These are phyloP conservation scores for Lagenorhynchus albirostris DNA, from an alignment of 2,113 vertebrate genomes.

Conservation along the genomic window DNA sequence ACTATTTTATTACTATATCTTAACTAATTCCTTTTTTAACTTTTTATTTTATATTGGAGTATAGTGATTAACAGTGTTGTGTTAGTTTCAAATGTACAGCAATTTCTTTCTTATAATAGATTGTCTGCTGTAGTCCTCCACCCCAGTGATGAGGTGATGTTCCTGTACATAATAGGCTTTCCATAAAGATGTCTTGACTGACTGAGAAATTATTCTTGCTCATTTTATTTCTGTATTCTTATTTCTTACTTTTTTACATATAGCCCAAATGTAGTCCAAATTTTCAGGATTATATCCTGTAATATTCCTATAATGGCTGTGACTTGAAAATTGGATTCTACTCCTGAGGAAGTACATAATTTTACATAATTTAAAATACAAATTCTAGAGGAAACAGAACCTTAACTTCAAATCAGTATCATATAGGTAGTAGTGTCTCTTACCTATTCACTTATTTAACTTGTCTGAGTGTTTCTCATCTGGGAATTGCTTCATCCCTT, in stretches of 20 bases:
- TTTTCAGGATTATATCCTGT: background rate
- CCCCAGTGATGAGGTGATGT: background rate
- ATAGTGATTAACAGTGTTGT: too few relatives aligned
- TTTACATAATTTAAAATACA: background rate
- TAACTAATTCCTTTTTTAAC: background rate
- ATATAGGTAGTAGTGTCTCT: background rate
- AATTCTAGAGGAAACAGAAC: background rate
- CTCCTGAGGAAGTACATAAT: background rate
- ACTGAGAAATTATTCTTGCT: background rate
- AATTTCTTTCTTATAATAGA: background rate
- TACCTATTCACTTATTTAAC: background rate
- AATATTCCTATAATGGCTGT: background rate
- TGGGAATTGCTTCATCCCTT: background rate
- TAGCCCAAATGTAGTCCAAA: background rate
- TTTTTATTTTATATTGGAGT: too few relatives aligned
- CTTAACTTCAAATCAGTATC: background rate
- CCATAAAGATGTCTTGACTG: background rate
- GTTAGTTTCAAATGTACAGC: too few relatives aligned
- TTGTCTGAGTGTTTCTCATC: background rate
- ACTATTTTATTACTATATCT: background rate
- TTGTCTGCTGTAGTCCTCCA: background rate
- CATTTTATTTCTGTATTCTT: background rate
- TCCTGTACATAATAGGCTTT: background rate
- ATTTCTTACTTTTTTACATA: background rate
- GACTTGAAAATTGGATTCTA: background rate